Conservation (phyloP, 2,797 vertebrate genomes). For the Selene dorsalis region DNA sequence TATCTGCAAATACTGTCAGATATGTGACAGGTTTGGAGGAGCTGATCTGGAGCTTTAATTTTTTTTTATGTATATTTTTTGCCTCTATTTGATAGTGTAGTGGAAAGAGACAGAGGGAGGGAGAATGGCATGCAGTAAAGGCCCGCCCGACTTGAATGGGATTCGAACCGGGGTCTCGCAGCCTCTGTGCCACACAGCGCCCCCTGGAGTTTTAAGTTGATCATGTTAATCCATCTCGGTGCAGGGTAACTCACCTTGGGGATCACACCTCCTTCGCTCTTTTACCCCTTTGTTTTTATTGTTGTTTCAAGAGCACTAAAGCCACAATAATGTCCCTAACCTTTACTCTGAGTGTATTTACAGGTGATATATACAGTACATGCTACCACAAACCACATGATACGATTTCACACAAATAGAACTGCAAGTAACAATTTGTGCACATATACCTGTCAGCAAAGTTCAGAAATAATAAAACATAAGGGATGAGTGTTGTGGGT, state of each 20-base stretch:
- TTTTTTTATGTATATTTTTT: no score
- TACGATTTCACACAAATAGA: constrained; percentile 3
- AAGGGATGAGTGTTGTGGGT: constrained; percentile 40
- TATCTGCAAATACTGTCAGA: constrained; percentile 36
- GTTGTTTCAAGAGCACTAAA: not conserved
- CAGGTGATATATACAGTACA: not conserved
- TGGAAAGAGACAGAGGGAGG: no score
- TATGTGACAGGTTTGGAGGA: constrained; percentile 21
- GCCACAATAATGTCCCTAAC: not conserved
- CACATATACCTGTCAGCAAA: constrained; percentile 31
- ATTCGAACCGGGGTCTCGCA: no score
- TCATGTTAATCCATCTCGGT: constrained; percentile 21
- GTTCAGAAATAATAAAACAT: constrained; percentile 60
- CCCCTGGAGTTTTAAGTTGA: no score
- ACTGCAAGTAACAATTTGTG: constrained; percentile 9
- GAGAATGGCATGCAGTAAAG: no score
- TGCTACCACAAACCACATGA: not conserved
- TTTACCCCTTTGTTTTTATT: not conserved
- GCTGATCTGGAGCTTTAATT: constrained; percentile 31
- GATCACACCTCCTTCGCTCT: not conserved
- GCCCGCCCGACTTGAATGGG: no score
- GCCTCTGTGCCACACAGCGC: no score
- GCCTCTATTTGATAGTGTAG: no score
- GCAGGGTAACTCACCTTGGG: not conserved
- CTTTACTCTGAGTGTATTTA: not conserved